Conservation (phyloP, 1,140 invertebrate genomes). For the Palaemon carinicauda region DNA sequence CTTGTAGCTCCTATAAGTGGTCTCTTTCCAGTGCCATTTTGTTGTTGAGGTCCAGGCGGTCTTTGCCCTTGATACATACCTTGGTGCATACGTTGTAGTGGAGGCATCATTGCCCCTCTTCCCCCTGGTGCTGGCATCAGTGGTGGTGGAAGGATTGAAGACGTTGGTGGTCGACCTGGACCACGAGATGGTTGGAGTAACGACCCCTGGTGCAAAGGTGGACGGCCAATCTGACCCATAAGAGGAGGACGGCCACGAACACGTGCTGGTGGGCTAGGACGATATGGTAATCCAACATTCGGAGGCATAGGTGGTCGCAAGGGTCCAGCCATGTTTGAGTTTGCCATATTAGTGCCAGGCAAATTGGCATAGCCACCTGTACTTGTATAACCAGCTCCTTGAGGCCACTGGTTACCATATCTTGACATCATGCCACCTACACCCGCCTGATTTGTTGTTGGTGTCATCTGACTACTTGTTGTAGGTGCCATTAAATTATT, state of each 20-base stretch:
- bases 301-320: constrained; percentile 53
- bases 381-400: constrained; percentile 21
- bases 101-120: constrained; percentile 56
- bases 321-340: constrained; percentile 29
- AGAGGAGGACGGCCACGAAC: constrained; percentile 56
- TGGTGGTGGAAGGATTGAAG: constrained; percentile 54
- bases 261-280: constrained; percentile 56
- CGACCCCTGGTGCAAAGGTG: constrained; percentile 46
- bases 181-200: constrained; percentile 43
- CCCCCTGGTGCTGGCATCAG: constrained; percentile 58
- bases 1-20: constrained; percentile 30
- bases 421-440: constrained; percentile 30
- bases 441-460: constrained; percentile 39
- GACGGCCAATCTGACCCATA: constrained; percentile 57
- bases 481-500: constrained; percentile 57
- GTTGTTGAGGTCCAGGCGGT: constrained; percentile 34
- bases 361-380: constrained; percentile 17
- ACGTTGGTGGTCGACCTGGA: constrained; percentile 54
- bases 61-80: constrained; percentile 39
- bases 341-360: constrained; percentile 43
- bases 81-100: constrained; percentile 53
- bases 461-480: constrained; percentile 31
- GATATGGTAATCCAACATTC: constrained; percentile 52
- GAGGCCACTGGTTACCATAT: constrained; percentile 54
- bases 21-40: constrained; percentile 17